Evolutionary conservation across 2,888 invertebrate species (phyloP).

Genomic region (Rosalia funebris): DNA sequence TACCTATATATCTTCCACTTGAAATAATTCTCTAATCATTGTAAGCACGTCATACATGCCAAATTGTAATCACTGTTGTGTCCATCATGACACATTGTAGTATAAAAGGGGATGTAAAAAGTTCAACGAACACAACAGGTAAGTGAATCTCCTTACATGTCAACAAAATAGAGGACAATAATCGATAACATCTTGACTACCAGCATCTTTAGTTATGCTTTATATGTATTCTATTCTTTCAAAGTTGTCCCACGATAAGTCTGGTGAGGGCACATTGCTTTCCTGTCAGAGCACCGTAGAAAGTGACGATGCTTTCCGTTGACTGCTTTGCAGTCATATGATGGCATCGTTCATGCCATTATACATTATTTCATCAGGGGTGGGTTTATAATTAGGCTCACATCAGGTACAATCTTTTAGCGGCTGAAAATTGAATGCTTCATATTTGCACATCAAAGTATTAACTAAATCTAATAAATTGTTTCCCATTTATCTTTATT

Average conservation of each 20-base stretch:
- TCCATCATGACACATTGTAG: not conserved
- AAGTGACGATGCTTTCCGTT: slow-evolving; percentile 34
- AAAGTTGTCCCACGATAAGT: slow-evolving; percentile 23
- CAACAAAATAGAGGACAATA: slow-evolving; percentile 39
- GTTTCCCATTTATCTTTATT: no score
- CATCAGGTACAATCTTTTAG: no score
- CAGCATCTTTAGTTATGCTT: slow-evolving; percentile 46
- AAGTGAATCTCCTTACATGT: slow-evolving; percentile 33
- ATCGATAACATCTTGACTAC: slow-evolving; percentile 54
- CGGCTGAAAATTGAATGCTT: no score
- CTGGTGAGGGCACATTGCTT: slow-evolving; percentile 22
- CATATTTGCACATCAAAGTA: no score
- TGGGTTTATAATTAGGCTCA: no score
- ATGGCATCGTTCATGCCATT: no score
- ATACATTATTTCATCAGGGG: no score
- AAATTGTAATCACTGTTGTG: not conserved
- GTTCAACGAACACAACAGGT: slow-evolving; percentile 37
- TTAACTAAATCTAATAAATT: no score
- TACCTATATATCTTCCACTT: no score
- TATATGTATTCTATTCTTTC: slow-evolving; percentile 21
- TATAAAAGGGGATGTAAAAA: slow-evolving; percentile 22
- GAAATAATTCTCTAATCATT: no score
- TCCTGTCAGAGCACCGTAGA: slow-evolving; percentile 32
- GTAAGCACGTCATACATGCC: no score
- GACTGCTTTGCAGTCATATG: slow-evolving; percentile 40